These are phyloP conservation scores for Petroica traversi DNA, from an alignment of 2,113 vertebrate species.

Conservation along the genomic window DNA sequence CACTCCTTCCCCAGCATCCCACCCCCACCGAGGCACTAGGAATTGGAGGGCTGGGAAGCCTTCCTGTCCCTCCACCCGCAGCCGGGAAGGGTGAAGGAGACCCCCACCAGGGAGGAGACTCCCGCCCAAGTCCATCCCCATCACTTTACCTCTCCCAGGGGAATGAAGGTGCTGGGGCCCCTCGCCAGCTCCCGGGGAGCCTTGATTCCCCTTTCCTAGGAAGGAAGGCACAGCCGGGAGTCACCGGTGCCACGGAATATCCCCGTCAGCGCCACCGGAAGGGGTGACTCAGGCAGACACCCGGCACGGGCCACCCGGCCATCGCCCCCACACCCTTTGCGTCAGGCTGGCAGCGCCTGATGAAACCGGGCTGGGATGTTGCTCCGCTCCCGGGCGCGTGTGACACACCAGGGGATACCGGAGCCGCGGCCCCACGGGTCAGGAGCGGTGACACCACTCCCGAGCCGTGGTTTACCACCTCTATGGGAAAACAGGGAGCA, in stretches of 20 bases:
- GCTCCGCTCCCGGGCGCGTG: not conserved
- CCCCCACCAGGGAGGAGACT: not conserved
- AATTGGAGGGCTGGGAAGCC: rapidly evolving
- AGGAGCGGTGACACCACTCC: not conserved
- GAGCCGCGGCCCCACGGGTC: not conserved
- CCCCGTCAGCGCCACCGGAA: not conserved
- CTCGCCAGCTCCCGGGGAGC: constrained; percentile 14
- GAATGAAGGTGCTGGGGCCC: constrained; percentile 75
- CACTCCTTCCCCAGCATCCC: not conserved
- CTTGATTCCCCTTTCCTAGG: constrained; percentile 47
- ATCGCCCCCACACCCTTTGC: not conserved
- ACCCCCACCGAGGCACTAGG: too few species aligned
- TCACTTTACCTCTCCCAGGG: constrained; percentile 56
- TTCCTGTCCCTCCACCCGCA: not conserved
- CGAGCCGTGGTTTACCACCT: rapidly evolving
- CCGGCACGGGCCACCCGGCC: not conserved
- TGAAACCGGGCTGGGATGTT: not conserved
- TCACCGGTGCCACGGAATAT: not conserved
- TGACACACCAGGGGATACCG: not conserved
- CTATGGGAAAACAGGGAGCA: rapidly evolving
- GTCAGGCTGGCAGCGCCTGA: not conserved
- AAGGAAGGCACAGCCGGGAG: not conserved
- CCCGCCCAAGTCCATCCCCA: not conserved
- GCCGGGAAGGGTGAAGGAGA: not conserved
- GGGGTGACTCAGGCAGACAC: not conserved